Evolutionary conservation across 2,888 invertebrate species (phyloP), one percentile per base, ranked within the genome.

Genomic region (Drosophila neonasuta): DNA sequence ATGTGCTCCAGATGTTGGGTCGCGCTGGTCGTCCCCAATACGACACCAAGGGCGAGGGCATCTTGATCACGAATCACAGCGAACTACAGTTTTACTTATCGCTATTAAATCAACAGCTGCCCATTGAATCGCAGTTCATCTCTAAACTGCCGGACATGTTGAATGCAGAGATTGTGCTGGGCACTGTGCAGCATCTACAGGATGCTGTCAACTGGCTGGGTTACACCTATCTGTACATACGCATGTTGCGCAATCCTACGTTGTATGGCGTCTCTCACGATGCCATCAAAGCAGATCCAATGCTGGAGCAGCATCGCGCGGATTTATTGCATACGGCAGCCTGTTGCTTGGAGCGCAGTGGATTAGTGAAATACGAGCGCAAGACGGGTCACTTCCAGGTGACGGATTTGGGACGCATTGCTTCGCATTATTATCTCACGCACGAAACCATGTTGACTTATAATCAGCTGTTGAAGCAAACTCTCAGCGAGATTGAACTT

Each of bases 71-170:
- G 0, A 99, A 99, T 90, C 99, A 99, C 92, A 97, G 97, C 71
- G 99, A 99, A 91, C 93, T 99, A 8, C 99, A 99, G 87, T 99
- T 98, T 91, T 99, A 99, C 91, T 92, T 99, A 20, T 99, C 99
- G 0, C 92, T 99, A 13, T 93, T 99, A 74, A 99, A 99, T 92
- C 99, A 99, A 90, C 99, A 99, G 89, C 92, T 99, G 74, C 99
- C 99, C 0, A 98, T 99, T 57, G 99, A 99, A 91, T 98, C 98
- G 0, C 99, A 99, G 92, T 92, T 99, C 86, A 93, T 99, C 20
- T 93, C 95, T 57, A 98, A 97, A 90, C 92, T 99, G 88, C 96
- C 99, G 0, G 99, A 99, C 90, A 97, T 98, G 95, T 92, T 99
- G 39, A 99, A 99, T 91, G 99, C 99, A 0, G 99, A 99, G 92